Conservation (phyloP, 2,888 invertebrate species). For the Thyatira batis region DNA sequence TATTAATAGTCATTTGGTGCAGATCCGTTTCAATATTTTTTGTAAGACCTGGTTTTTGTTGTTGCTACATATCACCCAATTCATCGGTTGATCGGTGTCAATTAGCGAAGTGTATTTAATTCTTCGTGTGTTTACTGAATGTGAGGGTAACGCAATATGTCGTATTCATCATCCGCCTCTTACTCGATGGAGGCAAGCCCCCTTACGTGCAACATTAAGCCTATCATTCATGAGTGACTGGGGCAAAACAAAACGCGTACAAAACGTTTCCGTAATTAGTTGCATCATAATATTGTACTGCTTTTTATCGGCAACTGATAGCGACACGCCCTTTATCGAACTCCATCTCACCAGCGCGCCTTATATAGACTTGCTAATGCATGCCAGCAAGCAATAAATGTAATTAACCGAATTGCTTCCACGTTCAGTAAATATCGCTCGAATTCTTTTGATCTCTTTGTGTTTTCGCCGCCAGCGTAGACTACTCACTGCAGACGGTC, state of each 20-base stretch:
- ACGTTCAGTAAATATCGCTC: conserved; percentile 16
- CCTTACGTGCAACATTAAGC: neutral
- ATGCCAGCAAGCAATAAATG: neutral
- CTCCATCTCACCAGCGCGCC: conserved; percentile 16
- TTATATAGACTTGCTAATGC: conserved; percentile 8
- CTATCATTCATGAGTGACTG: conserved; percentile 3
- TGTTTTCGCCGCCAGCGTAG: conserved; percentile 7
- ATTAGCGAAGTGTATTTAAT: neutral
- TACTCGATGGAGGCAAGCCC: neutral
- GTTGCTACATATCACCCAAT: neutral
- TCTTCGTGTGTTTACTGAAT: neutral
- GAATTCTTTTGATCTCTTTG: conserved; percentile 16
- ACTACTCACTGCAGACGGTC: neutral
- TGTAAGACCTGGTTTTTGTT: neutral
- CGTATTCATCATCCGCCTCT: neutral
- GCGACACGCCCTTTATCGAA: conserved; percentile 29
- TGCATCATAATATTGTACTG: conserved; percentile 24
- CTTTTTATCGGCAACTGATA: conserved; percentile 34
- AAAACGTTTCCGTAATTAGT: conserved; percentile 42
- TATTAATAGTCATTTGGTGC: neutral
- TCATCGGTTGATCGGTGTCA: conserved; percentile 1
- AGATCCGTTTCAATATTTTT: neutral
- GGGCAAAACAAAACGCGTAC: conserved; percentile 13
- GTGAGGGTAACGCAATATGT: neutral
- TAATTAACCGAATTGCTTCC: conserved; percentile 23